Base-by-base conservation (phyloP, 2,888 invertebrate species). In the Digitonthophagus gazella region DNA sequence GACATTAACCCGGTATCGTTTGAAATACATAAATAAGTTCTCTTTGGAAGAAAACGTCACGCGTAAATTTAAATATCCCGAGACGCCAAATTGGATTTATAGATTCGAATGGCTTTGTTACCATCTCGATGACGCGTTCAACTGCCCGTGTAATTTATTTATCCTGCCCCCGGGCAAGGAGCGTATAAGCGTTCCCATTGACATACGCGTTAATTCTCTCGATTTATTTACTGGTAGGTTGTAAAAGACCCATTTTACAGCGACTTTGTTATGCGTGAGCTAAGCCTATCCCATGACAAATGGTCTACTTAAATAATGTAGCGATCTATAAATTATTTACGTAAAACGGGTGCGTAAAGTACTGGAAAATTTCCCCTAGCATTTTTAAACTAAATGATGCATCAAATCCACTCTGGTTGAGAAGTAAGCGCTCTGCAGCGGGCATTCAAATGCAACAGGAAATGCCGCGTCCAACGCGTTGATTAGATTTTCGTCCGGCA, bases 61-160 rank as follows among this genome's bases (percentile, higher is more conserved):
- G n/a, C n/a, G n/a, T n/a, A n/a, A n/a, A n/a, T n/a, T n/a, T 44
- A 44, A 5, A 8, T 44, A 2, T 44, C 3, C 8, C 1, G 28
- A 44, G 28, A 44, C 28, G 11, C 20, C 15, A 61, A 61, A 19
- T 61, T n/a, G 20, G 61, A 61, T 61, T 61, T 61, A 61, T 61
- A 19, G 61, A 61, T 61, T 61, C 16, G 19, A 61, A 19, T 2
- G 61, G 15, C 18, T 61, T 14, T 58, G 16, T 58, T 61, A 19
- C 18, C 5, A n/a, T 18, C 19, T 15, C 61, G 16, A 61, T 61
- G 61, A 61, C 61, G 61, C 20, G 61, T 61, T 61, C 61, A 61
- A 61, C 61, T 19, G 18, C 61, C 61, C 61, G 61, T 61, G 61
- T 61, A 61, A 61, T 18, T 61, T 61, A 61, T 61, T 61, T 61